Evolutionary conservation across 2,888 invertebrate species (phyloP), one percentile per base, ranked within the genome.

Genomic region (Amblyjoppa fuscipennis): DNA sequence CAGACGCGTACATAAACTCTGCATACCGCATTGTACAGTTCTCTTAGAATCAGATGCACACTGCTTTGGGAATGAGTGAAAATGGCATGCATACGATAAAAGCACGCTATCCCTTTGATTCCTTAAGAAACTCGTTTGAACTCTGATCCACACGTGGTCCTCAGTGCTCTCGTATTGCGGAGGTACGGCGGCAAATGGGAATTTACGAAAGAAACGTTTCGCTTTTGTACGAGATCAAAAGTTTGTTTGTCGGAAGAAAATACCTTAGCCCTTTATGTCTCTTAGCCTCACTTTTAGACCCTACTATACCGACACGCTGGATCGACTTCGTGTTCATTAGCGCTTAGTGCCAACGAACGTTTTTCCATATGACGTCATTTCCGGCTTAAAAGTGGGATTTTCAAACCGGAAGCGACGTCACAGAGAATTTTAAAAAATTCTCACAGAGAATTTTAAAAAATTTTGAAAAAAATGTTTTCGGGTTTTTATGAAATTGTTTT

Each of bases 1-100:
- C 68, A 59, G 74, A 81, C 74, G 56, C 45, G 38, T 13, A 53
- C 25, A 2, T 64, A 64, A 31, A 41, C 34, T 16, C 25, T n/a
- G 31, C 31, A 64, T 34, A 6, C 16, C 28, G 16, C 64, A n/a
- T 64, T 31, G 64, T 31, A 64, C 16, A 16, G 7, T 64, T 7
- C 31, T 16, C n/a, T 34, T 16, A 16, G 64, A 31, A 28, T 13
- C 64, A 64, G 34, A 34, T 34, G 64, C 34, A 6, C 64, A 16
- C 64, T n/a, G n/a, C 31, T 34, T 16, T 16, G 31, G 64, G n/a
- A 7, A 34, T 64, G 31, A 64, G 64, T 16, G 31, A 34, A 64
- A 64, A 34, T n/a, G 6, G 31, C 31, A 64, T 64, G 34, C 64
- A 64, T 31, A 31, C 34, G 28, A 34, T 64, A n/a, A 6, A 64